Base-by-base conservation (phyloP, 2,888 invertebrate species). In the Cenopis cana region DNA sequence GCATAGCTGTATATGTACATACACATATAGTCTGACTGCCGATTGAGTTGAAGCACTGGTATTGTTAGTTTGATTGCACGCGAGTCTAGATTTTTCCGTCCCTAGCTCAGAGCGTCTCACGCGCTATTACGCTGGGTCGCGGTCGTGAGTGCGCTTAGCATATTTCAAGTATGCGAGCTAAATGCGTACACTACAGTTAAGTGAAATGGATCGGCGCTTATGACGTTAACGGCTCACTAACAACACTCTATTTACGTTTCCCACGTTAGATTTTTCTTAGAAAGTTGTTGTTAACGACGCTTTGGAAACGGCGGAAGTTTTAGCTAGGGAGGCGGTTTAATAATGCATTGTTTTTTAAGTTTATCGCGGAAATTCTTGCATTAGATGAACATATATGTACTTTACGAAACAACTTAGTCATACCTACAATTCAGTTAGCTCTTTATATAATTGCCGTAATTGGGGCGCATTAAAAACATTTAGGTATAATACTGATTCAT, bases 111-210 rank as follows among this genome's bases (percentile, higher is more conserved):
- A 88, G 84, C 89, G 82, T 86, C 88, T 90, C 89, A 91, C 89
- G 91, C 90, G 89, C 87, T 89, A 88, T 91, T 92, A 78, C 80
- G 78, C 41, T 71, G 75, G 71, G 76, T 73, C 77, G 69, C 74
- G 79, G 84, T 91, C 91, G 92, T 92, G 92, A 91, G 89, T 86
- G 84, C 85, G 88, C 91, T 92, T 91, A 91, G 91, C 91, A 92
- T 91, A 90, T 89, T 90, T 88, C 88, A 88, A 90, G 89, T 87
- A 88, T 84, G 85, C 85, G 79, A 82, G 85, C 84, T 88, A 86
- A 83, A 88, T 89, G 90, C 90, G 90, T 90, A 85, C 87, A 79
- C 84, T 83, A 82, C 84, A 82, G 86, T 84, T 86, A 86, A 90
- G 86, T 88, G 89, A 90, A 91, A 89, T 89, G 87, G 86, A 89